These are phyloP conservation scores for Drosophila birchii DNA, from an alignment of 2,888 invertebrate genomes.

Conservation along the genomic window DNA sequence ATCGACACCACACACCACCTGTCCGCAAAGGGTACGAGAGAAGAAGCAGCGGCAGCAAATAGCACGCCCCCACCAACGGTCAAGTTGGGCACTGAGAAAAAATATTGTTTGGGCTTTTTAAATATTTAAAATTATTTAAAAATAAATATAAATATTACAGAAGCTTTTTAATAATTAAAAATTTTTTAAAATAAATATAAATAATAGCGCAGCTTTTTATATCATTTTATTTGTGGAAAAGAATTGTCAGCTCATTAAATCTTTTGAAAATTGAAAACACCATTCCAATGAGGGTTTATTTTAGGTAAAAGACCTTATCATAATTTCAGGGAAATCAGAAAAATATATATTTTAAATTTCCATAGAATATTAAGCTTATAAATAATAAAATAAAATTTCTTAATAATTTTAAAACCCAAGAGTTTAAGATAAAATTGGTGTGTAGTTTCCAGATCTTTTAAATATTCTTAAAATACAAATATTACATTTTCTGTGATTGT, in stretches of 20 bases:
- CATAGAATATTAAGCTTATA: background rate
- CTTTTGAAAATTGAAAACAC: background rate
- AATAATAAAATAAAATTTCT: background rate
- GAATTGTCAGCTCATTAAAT: no score
- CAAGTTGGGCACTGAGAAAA: conserved; percentile 19
- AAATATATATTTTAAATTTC: background rate
- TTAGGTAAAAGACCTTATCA: background rate
- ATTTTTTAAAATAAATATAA: background rate
- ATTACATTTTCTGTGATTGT: background rate
- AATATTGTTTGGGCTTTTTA: background rate
- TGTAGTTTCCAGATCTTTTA: background rate
- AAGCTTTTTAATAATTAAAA: background rate
- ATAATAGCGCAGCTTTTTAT: no score
- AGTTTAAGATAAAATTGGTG: rapidly evolving
- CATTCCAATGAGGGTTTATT: background rate
- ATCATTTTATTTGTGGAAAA: background rate
- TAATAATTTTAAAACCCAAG: background rate
- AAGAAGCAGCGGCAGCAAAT: conserved; percentile 64
- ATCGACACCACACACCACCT: conserved; percentile 80
- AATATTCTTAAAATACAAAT: background rate
- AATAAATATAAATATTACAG: background rate
- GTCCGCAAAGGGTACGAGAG: conserved; percentile 64
- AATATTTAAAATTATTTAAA: no score
- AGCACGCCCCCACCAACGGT: conserved; percentile 78
- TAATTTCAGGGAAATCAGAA: background rate